Evolutionary conservation across 2,113 vertebrate genomes (phyloP), one percentile per base, ranked within the genome.

Genomic region (Python bivittatus): DNA sequence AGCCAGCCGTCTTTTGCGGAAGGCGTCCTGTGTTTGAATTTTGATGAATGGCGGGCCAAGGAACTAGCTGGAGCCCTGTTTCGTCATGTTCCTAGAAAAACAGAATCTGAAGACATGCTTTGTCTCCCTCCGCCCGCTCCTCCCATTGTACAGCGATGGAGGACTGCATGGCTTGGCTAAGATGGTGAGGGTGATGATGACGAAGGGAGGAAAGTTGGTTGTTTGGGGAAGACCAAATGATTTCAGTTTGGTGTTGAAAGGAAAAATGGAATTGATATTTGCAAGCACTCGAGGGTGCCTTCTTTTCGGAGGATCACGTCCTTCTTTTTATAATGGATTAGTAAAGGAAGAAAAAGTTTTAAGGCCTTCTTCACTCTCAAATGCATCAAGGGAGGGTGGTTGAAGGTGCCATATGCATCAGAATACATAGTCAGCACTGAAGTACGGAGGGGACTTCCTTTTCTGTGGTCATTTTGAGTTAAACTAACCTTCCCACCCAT

Each of bases 21-120:
- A 95, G 88, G 94, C 91, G 94, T 97, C 95, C 95, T 94, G 94
- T 33, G 84, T 92, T 97, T 96, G 96, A 90, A 93, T 94, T 96
- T 95, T 38, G 22, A 92, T 91, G 88, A 95, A 95, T 92, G 94
- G 96, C 94, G 93, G 95, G 93, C 92, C 25, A 0, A 91, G 83
- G 90, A 95, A 44, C 88, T 88, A 64, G 86, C 84, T 54, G 92
- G 92, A 85, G 60, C 27, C 42, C 95, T 85, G 83, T 89, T 5
- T 25, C 60, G 0, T 90, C 0, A 11, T 79, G 48, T 93, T 92
- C 86, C n/a, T 88, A 92, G 84, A 87, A 10, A 85, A 94, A 93
- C 38, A 84, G 27, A 91, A 92, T 42, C 64, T 2, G 22, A 52
- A 89, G 79, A 91, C 90, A n/a, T 93, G 91, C 4, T 15, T 48